Evolutionary conservation across 2,797 vertebrate species (phyloP).

Genomic region (Megaceryle alcyon): DNA sequence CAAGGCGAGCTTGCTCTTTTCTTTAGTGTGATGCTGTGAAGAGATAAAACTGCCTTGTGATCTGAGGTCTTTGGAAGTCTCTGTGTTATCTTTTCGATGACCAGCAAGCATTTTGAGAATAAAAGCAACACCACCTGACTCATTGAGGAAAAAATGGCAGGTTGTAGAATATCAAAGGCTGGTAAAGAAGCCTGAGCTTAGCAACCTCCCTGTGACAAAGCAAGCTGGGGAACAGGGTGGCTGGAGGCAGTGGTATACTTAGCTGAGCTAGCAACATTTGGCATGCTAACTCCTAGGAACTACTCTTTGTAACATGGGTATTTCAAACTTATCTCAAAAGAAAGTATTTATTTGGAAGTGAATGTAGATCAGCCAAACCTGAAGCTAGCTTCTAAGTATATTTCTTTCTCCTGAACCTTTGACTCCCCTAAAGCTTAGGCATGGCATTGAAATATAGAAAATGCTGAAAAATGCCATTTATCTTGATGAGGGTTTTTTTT

Average conservation of each 20-base stretch:
- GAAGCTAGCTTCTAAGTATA: not conserved
- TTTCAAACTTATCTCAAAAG: not conserved
- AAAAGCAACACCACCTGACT: not conserved
- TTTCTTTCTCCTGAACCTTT: not conserved
- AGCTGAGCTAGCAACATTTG: not conserved
- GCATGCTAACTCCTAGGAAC: not conserved
- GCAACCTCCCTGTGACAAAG: not conserved
- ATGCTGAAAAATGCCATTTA: not conserved
- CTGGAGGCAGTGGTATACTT: not conserved
- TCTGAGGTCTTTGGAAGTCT: not conserved
- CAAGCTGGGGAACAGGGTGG: not conserved
- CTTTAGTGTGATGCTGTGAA: not conserved
- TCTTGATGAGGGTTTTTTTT: not conserved
- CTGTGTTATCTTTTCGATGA: slow-evolving; percentile 2
- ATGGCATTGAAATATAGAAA: not conserved
- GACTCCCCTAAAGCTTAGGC: not conserved
- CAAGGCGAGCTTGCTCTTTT: not conserved
- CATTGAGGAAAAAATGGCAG: slow-evolving; percentile 5
- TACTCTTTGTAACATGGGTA: not conserved
- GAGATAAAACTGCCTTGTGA: slow-evolving; percentile 43
- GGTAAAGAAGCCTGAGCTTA: not conserved
- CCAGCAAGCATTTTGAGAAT: not conserved
- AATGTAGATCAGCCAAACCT: not conserved
- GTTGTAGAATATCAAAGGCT: slow-evolving; percentile 9
- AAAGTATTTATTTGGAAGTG: not conserved